Evolutionary conservation across 2,113 vertebrate species (phyloP), one percentile per base, ranked within the genome.

Genomic region (Neodon shergylaensis): DNA sequence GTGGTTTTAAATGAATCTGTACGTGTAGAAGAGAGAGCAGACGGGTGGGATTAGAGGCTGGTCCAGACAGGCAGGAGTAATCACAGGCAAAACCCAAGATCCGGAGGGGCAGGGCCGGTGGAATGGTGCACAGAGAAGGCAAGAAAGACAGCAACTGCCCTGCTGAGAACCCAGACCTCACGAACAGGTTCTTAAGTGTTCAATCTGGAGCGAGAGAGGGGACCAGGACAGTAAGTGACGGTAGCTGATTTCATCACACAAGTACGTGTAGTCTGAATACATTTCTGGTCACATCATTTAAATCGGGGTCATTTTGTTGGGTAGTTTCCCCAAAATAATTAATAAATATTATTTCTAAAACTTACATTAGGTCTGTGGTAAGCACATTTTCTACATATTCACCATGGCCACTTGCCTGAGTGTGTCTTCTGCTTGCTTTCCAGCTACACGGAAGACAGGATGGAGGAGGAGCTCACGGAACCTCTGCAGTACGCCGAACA

Each of bases 401-500:
- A n/a, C 68, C 8, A 3, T 39, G 70, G 36, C 19, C 63, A 42
- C 54, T 90, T 82, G 52, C 10, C 54, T 93, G 91, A 95, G 7
- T 88, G 4, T 95, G 39, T 92, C 88, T 91, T 95, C 82, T 54
- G 49, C 81, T 88, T 94, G 4, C 4, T 84, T 94, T 92, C 39
- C 49, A 98, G 97, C 22, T 47, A 73, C 63, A 19, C 77, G 85
- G 93, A 98, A 85, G 94, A 96, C 36, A 11, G 19, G 54, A 87
- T 94, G 72, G 98, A 94, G 47, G 98, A 99, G 26, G 91, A 97
- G 82, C 93, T 97, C 87, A 91, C 90, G 39, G 98, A 99, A 92
- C 97, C 97, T 7, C 98, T 98, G 85, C 99, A 98, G 3, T 99
- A 99, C 6, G 99, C 98, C n/a, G 99, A 99, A 97, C 99, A 99